Evolutionary conservation across 1,140 invertebrate species (phyloP).

Genomic region (Hesperophylax magnus): DNA sequence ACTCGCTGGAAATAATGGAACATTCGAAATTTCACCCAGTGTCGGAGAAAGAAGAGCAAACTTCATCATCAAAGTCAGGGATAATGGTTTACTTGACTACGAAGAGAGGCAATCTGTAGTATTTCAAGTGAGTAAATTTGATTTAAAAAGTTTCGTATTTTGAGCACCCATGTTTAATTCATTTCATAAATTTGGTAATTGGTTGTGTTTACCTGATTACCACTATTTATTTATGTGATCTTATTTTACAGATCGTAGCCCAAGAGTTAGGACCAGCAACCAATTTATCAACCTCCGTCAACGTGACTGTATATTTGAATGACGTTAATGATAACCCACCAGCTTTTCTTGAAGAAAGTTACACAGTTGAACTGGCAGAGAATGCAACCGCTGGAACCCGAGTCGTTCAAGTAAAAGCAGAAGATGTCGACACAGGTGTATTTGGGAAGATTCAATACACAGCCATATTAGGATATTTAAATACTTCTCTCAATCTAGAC

Average conservation of each 20-base stretch:
- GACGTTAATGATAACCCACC: constrained; percentile 94
- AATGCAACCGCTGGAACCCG: constrained; percentile 83
- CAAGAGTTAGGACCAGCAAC: constrained; percentile 83
- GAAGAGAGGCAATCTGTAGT: constrained; percentile 81
- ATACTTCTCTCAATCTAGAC: constrained; percentile 84
- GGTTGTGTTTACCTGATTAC: too few relatives aligned
- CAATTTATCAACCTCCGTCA: constrained; percentile 79
- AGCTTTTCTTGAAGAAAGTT: constrained; percentile 80
- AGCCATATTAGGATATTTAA: constrained; percentile 80
- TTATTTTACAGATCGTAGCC: constrained; percentile 77
- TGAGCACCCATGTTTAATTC: too few relatives aligned
- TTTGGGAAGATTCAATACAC: constrained; percentile 84
- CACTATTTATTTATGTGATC: not conserved
- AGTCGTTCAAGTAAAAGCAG: constrained; percentile 82
- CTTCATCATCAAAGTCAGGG: constrained; percentile 87
- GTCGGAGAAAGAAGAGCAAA: constrained; percentile 85
- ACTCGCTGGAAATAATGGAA: constrained; percentile 86
- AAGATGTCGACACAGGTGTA: constrained; percentile 81
- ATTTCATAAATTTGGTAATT: too few relatives aligned
- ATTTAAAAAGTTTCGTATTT: not conserved
- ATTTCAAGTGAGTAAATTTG: constrained; percentile 72
- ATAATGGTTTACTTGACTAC: constrained; percentile 86
- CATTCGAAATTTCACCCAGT: constrained; percentile 90
- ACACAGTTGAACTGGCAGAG: constrained; percentile 83
- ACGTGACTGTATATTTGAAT: constrained; percentile 84